Evolutionary conservation across 2,888 invertebrate species (phyloP).

Genomic region (Chrysolina haemoptera): DNA sequence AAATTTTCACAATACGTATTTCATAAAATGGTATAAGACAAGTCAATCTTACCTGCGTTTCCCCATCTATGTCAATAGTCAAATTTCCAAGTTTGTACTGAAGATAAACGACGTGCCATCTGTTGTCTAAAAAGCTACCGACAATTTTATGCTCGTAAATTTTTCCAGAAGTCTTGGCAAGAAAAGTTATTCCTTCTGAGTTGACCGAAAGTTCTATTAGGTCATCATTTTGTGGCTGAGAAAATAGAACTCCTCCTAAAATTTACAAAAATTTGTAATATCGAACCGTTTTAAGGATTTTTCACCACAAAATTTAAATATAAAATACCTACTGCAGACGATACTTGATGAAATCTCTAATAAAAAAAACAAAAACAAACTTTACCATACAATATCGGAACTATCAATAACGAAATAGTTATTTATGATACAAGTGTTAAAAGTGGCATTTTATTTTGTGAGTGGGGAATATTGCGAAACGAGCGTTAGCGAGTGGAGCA

Average conservation of each 20-base stretch:
- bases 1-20: slow-evolving; percentile 36
- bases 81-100: slow-evolving; percentile 76
- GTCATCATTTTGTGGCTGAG: slow-evolving; percentile 77
- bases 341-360: no score
- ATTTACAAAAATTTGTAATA: neutral
- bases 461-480: no score
- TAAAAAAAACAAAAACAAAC: no score
- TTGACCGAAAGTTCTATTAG: slow-evolving; percentile 65
- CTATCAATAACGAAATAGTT: no score
- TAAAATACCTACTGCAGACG: no score
- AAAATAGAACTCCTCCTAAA: slow-evolving; percentile 80
- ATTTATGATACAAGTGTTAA: no score
- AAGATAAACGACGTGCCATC: slow-evolving; percentile 84
- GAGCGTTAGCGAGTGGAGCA: no score
- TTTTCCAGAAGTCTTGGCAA: slow-evolving; percentile 69
- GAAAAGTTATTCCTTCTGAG: slow-evolving; percentile 71
- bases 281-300: neutral
- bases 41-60: slow-evolving; percentile 75
- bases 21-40: no score
- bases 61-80: slow-evolving; percentile 72
- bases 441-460: no score
- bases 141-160: slow-evolving; percentile 76
- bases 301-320: no score
- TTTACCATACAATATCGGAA: no score
- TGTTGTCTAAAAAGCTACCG: slow-evolving; percentile 83